Conservation (phyloP, 2,797 vertebrate species). For the Melopsittacus undulatus region DNA sequence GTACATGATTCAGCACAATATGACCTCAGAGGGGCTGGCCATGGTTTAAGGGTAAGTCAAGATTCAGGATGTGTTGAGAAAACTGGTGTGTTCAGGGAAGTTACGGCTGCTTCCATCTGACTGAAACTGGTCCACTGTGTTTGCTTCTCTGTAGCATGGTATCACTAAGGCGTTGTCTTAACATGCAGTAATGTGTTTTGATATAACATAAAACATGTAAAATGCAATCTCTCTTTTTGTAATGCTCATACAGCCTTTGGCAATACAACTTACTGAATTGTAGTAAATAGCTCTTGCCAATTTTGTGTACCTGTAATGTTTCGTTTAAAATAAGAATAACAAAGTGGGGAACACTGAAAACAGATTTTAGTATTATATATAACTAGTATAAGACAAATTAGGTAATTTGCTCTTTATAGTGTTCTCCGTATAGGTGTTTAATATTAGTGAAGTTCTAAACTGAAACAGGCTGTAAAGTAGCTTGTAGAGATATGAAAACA, state of each 20-base stretch:
- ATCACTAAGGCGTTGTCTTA: not conserved
- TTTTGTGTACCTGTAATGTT: not conserved
- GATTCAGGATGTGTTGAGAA: not conserved
- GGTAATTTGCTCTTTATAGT: not conserved
- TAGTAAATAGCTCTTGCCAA: not conserved
- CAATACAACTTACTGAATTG: not conserved
- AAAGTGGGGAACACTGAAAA: not conserved
- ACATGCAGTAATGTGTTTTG: not conserved
- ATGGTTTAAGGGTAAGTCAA: not conserved
- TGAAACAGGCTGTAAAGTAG: not conserved
- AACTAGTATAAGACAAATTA: not conserved
- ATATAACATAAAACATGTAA: not conserved
- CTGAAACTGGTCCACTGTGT: not conserved
- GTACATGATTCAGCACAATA: not conserved
- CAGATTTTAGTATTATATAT: not conserved
- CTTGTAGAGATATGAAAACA: not conserved
- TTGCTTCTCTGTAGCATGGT: not conserved
- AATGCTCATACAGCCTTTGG: not conserved
- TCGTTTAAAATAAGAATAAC: not conserved
- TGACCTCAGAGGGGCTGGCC: not conserved
- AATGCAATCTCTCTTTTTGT: not conserved
- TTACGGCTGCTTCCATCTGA: not conserved
- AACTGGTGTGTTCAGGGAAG: not conserved
- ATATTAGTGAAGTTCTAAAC: not conserved
- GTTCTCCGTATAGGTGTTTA: not conserved